Evolutionary conservation across 2,113 vertebrate genomes (phyloP), one percentile per base, ranked within the genome.

Genomic region (Vanacampus margaritifer): DNA sequence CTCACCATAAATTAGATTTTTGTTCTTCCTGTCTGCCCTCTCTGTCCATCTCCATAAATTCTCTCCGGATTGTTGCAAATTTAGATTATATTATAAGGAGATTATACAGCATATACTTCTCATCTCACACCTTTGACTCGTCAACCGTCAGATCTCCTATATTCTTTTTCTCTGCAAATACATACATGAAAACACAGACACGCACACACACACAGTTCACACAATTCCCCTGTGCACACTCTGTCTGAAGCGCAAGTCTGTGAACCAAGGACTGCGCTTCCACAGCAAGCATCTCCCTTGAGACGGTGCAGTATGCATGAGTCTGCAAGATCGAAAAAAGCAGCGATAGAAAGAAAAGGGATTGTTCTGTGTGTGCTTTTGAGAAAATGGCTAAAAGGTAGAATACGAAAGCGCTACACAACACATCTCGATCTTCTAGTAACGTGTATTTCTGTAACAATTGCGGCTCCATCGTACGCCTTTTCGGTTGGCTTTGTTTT

Each of bases 191-290:
- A 66, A 65, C 69, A 65, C 46, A 24, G 59, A 57, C 41, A 28
- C 37, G 56, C 11, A 41, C 46, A 71, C 58, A 68, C 74, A 74
- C 46, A 48, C 17, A 51, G 8, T 53, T 24, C n/a, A 10, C 68
- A n/a, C 1, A 45, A 46, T 53, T 64, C 68, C 65, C 62, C 14
- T 23, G 76, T 72, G 76, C 43, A 14, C 39, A 61, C 56, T 75
- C 69, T 67, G 68, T 71, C 65, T 80, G 74, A 80, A 74, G 71
- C 68, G 72, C 75, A 14, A 67, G 67, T 72, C 64, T 78, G 59
- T 78, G 59, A 82, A 79, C 72, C 32, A 54, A 58, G 74, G 73
- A 75, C 64, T 63, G 35, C 43, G 58, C 74, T 81, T 64, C 64
- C 45, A 70, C 53, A 53, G 37, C 51, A 71, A 46, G 53, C 63